A percentile compares a stretch with the other conserved stretches of the same genome.
These are phyloP conservation scores for Halocynthia aurantium DNA, from an alignment of 23 tunicate genomes.

Conservation along the genomic window DNA sequence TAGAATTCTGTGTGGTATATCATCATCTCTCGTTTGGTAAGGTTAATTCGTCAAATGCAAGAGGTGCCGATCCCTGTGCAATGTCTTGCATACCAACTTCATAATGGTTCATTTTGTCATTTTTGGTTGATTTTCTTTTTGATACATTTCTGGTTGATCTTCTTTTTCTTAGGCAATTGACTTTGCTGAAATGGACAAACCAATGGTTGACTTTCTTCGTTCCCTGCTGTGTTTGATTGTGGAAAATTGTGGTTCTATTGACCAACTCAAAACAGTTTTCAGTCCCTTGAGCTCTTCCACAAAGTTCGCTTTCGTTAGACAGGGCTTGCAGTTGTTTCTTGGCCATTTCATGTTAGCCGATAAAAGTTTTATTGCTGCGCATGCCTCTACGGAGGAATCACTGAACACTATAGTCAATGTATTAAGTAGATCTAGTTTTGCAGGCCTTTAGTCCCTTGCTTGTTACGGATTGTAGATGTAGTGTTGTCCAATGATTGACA, in stretches of 20 bases:
- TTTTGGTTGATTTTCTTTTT: neutral
- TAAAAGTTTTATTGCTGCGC: constrained; percentile 30
- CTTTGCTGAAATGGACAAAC: constrained; percentile 52
- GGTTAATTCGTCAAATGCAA: too few species aligned
- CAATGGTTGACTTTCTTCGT: constrained; percentile 43
- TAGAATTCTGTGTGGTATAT: too few species aligned
- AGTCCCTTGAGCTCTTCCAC: constrained; percentile 1
- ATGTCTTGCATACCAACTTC: neutral
- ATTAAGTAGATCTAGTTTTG: neutral
- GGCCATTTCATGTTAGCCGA: constrained; percentile 71
- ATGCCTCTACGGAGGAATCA: constrained; percentile 14
- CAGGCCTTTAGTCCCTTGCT: too few species aligned
- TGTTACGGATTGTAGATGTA: too few species aligned
- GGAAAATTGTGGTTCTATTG: neutral
- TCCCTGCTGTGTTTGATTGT: constrained; percentile 11
- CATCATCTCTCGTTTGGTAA: too few species aligned
- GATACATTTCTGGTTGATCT: neutral
- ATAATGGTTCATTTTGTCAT: too few species aligned
- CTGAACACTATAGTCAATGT: constrained; percentile 22
- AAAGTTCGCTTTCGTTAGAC: constrained; percentile 11
- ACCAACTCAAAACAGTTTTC: neutral
- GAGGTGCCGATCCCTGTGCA: too few species aligned
- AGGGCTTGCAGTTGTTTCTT: constrained; percentile 53
- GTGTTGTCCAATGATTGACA: neutral
- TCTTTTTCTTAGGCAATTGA: constrained; percentile 36